Conservation (phyloP, 1,140 invertebrate genomes). For the Tigriopus japonicus region DNA sequence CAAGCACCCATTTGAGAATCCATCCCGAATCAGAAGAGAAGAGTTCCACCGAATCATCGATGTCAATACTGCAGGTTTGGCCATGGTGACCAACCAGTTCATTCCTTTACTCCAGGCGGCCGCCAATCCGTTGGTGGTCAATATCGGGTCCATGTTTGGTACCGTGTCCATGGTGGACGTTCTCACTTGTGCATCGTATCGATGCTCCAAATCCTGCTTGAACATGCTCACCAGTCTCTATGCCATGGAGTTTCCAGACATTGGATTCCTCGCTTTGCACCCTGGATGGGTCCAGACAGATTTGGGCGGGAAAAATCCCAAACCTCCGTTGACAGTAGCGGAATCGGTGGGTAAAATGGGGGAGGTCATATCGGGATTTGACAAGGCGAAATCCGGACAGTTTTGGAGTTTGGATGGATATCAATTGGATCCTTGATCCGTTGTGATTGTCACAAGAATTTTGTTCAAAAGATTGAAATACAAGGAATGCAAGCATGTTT, state of each 20-base stretch:
- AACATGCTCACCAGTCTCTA: background rate
- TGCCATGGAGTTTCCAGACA: background rate
- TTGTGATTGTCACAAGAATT: too few species aligned
- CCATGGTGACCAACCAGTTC: background rate
- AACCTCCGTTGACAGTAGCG: slow-evolving; percentile 1
- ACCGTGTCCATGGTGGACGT: background rate
- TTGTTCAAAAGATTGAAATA: too few species aligned
- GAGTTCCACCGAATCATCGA: background rate
- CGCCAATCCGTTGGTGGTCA: background rate
- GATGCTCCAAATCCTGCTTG: background rate
- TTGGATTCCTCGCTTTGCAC: background rate
- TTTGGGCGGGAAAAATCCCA: background rate
- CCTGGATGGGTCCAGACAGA: slow-evolving; percentile 14
- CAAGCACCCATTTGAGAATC: background rate
- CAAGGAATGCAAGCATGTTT: too few species aligned
- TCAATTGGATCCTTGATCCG: too few species aligned
- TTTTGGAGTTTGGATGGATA: too few species aligned
- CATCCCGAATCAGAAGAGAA: background rate
- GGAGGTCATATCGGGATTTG: too few species aligned
- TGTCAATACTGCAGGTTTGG: background rate
- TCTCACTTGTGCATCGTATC: background rate
- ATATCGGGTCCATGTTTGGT: background rate
- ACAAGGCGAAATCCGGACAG: too few species aligned
- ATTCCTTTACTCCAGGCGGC: background rate
- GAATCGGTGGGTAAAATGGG: background rate